Evolutionary conservation across 1,140 invertebrate species (phyloP).

Genomic region (Laodelphax striatellus): DNA sequence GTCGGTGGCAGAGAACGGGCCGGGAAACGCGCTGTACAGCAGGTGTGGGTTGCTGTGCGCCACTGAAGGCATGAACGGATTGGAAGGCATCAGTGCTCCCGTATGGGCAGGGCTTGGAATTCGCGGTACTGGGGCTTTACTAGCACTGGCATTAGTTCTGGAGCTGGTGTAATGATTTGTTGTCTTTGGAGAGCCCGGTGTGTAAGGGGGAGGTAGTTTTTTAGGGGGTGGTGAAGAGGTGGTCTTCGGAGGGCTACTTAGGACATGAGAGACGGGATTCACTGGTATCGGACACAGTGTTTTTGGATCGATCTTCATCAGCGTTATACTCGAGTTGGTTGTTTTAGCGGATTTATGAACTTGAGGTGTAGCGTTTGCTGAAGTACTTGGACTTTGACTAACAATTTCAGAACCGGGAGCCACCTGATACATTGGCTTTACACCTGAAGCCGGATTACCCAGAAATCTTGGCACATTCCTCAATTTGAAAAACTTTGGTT

Average conservation of each 20-base stretch:
- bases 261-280: slow-evolving; percentile 8
- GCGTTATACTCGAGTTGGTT: slow-evolving; percentile 30
- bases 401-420: slow-evolving; percentile 6
- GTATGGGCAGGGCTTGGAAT: slow-evolving; percentile 17
- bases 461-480: slow-evolving; percentile 44
- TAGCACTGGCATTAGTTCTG: slow-evolving; percentile 7
- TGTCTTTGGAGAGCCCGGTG: slow-evolving; percentile 19
- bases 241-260: slow-evolving; percentile 7
- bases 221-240: slow-evolving; percentile 13
- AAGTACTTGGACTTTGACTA: background rate
- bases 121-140: slow-evolving; percentile 4
- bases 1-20: slow-evolving; percentile 11
- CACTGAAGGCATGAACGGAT: slow-evolving; percentile 11
- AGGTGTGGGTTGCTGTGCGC: slow-evolving; percentile 11
- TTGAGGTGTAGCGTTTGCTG: background rate
- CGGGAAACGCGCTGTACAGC: slow-evolving; percentile 10
- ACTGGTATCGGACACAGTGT: slow-evolving; percentile 39
- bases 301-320: slow-evolving; percentile 49
- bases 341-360: background rate
- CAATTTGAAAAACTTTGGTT: slow-evolving; percentile 45
- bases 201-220: slow-evolving; percentile 19
- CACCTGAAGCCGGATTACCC: slow-evolving; percentile 46
- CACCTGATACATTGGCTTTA: slow-evolving; percentile 45
- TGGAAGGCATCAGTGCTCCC: slow-evolving; percentile 4
- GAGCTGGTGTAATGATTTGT: slow-evolving; percentile 7